Evolutionary conservation across 2,113 vertebrate species (phyloP).

Genomic region (Indicator indicator): DNA sequence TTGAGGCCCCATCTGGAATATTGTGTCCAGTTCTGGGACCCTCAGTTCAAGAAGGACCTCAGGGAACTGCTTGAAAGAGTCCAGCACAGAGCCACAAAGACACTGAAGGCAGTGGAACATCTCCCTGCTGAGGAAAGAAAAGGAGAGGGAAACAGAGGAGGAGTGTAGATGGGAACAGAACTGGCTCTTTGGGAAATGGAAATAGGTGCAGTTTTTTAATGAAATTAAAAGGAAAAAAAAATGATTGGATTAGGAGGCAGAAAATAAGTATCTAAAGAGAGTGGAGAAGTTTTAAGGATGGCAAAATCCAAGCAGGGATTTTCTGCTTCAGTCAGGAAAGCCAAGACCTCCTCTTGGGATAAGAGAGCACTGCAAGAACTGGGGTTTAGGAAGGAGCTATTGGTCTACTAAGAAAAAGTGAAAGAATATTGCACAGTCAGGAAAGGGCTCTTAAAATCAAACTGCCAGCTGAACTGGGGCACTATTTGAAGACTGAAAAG

Average conservation of each 20-base stretch:
- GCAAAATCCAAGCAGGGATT: not conserved
- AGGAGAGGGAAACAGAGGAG: not conserved
- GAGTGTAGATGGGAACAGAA: not conserved
- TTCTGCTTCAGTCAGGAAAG: not conserved
- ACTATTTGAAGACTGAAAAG: not conserved
- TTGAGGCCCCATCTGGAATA: no score
- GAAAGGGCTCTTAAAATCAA: not conserved
- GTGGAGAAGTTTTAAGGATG: not conserved
- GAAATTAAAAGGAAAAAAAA: no score
- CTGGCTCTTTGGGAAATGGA: not conserved
- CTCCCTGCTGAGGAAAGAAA: not conserved
- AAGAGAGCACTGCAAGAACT: accelerated
- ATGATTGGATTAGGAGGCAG: not conserved
- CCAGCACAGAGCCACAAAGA: no score
- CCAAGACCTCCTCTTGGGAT: not conserved
- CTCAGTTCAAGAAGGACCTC: no score
- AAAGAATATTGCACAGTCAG: not conserved
- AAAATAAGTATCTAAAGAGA: not conserved
- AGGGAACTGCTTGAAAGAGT: no score
- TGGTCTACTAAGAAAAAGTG: not conserved
- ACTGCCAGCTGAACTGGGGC: not conserved
- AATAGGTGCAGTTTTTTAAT: not conserved
- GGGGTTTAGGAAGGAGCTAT: not conserved
- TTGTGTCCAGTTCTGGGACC: no score
- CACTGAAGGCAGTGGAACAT: no score